Conservation (phyloP, 92 coral and sea anemone genomes). For the Epizoanthus scotinus region DNA sequence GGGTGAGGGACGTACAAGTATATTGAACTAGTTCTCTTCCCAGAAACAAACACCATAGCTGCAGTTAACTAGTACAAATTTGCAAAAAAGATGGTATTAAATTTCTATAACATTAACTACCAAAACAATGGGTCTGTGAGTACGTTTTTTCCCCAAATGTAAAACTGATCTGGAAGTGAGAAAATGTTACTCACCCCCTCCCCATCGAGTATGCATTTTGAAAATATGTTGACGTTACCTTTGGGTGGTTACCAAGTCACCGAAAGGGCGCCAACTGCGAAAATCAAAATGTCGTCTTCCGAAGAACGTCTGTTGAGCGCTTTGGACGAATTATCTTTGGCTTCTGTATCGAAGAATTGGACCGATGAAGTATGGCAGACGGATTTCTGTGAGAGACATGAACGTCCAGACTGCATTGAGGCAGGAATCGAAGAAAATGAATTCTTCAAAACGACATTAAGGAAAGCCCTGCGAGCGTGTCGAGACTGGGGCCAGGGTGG, state of each 20-base stretch:
- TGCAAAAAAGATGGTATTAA: too few species aligned
- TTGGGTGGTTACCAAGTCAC: constrained; percentile 43
- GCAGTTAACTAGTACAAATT: neutral
- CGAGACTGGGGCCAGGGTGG: constrained; percentile 58
- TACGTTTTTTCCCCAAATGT: too few species aligned
- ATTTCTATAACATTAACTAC: too few species aligned
- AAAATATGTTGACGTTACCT: neutral
- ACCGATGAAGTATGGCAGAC: constrained; percentile 84
- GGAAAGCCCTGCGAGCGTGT: constrained; percentile 48
- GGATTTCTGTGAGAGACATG: constrained; percentile 83
- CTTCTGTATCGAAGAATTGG: constrained; percentile 78
- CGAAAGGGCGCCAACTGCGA: constrained; percentile 72
- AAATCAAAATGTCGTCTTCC: constrained; percentile 41
- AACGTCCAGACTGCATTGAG: constrained; percentile 79
- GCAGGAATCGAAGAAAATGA: constrained; percentile 51
- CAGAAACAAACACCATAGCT: neutral
- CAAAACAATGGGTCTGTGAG: too few species aligned
- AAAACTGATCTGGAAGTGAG: too few species aligned
- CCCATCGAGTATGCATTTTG: neutral
- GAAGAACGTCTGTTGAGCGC: constrained; percentile 61
- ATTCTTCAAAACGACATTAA: constrained; percentile 48
- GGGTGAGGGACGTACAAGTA: neutral
- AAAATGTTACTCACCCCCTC: neutral
- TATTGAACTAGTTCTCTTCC: neutral
- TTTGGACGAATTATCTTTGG: constrained; percentile 62